Evolutionary conservation across 2,888 invertebrate species (phyloP), one percentile per base, ranked within the genome.

Genomic region (Ecliptopera silaceata): DNA sequence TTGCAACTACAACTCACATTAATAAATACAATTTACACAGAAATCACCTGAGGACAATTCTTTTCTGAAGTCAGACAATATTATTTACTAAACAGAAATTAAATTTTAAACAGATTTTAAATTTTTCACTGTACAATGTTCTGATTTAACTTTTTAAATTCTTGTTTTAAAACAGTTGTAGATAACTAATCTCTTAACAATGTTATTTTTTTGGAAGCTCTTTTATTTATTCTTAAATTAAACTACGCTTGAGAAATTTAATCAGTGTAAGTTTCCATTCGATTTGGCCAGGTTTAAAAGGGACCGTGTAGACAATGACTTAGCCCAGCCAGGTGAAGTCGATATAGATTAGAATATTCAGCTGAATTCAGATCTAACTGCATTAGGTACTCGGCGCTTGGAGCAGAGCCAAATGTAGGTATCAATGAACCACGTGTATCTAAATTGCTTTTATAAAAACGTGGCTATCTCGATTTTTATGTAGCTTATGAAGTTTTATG

Each of bases 331-430:
- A 13, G 26, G 13, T 26, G 13, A 42, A 26, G 42, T 43, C 15
- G 29, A 29, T 43, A 2, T 42, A 42, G 20, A 42, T 42, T 42
- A 22, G 11, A 29, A 43, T 29, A 29, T 17, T 29, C 13, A 43
- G 18, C 12, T 45, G 12, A 17, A 32, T 44, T 44, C n/a, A 32
- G 18, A 31, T 45, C 2, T 32, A 18, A 31, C 13, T 44, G 44
- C 29, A 44, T 31, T 31, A 17, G 29, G 11, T 26, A 22, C 10
- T 15, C 17, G 11, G 18, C 18, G 32, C 18, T 45, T 45, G 45
- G 45, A 34, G 20, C 13, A 8, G 3, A 45, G 45, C 45, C 45
- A 44, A 44, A n/a, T 17, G 4, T 18, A 32, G 15, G n/a, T 41
- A 42, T 10, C 15, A 42, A 42, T 42, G 41, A 22, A 20, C 15